phyloP scores from a whole-genome alignment of 2,888 invertebrate genomes.

The Clusia tigrina region DNA sequence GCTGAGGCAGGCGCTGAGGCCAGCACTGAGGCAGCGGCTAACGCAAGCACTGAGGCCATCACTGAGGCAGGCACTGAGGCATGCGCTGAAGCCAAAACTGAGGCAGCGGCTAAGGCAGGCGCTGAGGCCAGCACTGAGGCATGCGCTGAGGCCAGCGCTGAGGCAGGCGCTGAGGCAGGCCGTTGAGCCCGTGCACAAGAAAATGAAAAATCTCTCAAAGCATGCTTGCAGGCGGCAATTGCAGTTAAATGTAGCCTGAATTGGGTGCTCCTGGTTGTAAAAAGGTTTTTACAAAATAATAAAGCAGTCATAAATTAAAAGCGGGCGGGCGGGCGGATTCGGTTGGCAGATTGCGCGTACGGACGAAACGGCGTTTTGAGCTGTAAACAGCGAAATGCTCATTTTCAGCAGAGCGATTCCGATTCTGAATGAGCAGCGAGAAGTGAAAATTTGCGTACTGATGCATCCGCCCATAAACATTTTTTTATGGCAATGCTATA shows the following conservation, averaged over 20 bases:
- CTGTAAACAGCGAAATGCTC: too few relatives aligned
- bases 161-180: background rate
- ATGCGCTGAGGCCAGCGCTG: background rate
- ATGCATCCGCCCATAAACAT: background rate
- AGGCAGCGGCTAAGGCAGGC: too few relatives aligned
- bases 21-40: background rate
- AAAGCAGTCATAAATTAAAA: background rate
- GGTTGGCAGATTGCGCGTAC: background rate
- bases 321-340: background rate
- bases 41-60: too few relatives aligned
- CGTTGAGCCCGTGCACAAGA: too few relatives aligned
- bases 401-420: background rate
- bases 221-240: background rate
- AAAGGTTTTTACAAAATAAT: background rate
- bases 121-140: too few relatives aligned
- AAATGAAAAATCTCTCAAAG: background rate
- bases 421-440: background rate
- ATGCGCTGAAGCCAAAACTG: background rate
- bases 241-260: background rate
- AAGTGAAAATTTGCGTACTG: background rate
- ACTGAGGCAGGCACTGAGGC: background rate
- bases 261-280: slow-evolving; percentile 1
- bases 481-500: slow-evolving; percentile 7
- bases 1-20: background rate
- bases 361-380: too few relatives aligned